Evolutionary conservation across 2,888 invertebrate species (phyloP).

Genomic region (Dryococelus australis): DNA sequence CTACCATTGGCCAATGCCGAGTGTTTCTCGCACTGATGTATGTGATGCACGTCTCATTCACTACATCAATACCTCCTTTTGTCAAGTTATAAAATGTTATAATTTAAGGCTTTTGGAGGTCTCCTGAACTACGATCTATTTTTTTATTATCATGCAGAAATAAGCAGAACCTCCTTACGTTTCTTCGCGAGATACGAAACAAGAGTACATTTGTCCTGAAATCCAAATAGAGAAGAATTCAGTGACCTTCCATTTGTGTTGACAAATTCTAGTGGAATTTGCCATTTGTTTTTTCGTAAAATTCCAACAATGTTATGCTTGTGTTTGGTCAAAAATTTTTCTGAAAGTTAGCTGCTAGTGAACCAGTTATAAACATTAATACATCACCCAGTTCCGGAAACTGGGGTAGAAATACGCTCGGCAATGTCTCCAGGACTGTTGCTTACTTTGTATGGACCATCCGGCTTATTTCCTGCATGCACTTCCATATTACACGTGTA

Average conservation of each 20-base stretch:
- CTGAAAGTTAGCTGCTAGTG: conserved; percentile 45
- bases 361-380: conserved; percentile 46
- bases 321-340: conserved; percentile 37
- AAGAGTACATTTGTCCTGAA: background rate
- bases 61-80: conserved; percentile 19
- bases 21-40: conserved; percentile 21
- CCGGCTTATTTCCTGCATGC: conserved; percentile 42
- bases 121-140: background rate
- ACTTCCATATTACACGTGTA: conserved; percentile 41
- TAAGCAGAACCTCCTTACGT: background rate
- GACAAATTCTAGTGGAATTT: conserved; percentile 30
- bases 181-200: conserved; percentile 8
- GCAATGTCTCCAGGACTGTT: conserved; percentile 36
- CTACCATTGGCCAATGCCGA: background rate
- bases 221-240: background rate
- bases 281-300: conserved; percentile 38
- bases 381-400: conserved; percentile 43
- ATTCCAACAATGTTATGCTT: conserved; percentile 46
- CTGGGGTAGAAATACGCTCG: conserved; percentile 32
- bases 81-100: conserved; percentile 21
- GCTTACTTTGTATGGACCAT: conserved; percentile 36
- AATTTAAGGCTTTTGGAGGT: conserved; percentile 18
- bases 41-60: background rate
- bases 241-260: background rate
- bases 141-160: conserved; percentile 13